Conservation (phyloP, 37 sponge, comb jelly and placozoan species). For the Theonella swinhoei region DNA sequence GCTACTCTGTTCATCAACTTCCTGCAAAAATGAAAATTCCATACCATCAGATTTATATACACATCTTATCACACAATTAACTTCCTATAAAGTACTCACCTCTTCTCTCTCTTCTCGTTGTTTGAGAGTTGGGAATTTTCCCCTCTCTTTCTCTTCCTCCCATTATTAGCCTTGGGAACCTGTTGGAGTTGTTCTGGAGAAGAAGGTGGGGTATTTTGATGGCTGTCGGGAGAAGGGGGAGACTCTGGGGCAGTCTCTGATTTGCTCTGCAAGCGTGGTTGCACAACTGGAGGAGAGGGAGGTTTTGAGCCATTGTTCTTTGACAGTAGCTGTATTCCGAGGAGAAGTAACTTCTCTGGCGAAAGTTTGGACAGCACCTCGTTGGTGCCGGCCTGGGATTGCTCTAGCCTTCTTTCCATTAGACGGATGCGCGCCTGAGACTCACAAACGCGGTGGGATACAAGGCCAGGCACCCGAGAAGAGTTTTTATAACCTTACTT, state of each 20-base stretch:
- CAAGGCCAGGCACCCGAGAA: too few species aligned
- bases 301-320: neutral
- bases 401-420: too few species aligned
- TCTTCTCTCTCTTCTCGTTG: conserved; percentile 46
- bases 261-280: neutral
- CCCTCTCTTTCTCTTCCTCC: conserved; percentile 43
- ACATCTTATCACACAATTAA: neutral
- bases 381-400: neutral
- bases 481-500: too few species aligned
- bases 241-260: too few species aligned
- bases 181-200: neutral
- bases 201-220: too few species aligned
- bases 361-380: neutral
- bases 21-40: too few species aligned
- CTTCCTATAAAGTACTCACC: neutral
- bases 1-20: conserved; percentile 81
- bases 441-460: too few species aligned
- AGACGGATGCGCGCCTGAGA: too few species aligned
- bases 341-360: conserved; percentile 10
- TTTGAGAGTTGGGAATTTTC: neutral
- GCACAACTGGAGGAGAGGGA: neutral
- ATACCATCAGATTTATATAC: neutral
- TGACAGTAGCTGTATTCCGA: conserved; percentile 28
- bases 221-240: too few species aligned
- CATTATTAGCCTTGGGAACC: neutral